Evolutionary conservation across 2,113 vertebrate genomes (phyloP), one percentile per base, ranked within the genome.

Genomic region (Chamaetylas fuelleborni): DNA sequence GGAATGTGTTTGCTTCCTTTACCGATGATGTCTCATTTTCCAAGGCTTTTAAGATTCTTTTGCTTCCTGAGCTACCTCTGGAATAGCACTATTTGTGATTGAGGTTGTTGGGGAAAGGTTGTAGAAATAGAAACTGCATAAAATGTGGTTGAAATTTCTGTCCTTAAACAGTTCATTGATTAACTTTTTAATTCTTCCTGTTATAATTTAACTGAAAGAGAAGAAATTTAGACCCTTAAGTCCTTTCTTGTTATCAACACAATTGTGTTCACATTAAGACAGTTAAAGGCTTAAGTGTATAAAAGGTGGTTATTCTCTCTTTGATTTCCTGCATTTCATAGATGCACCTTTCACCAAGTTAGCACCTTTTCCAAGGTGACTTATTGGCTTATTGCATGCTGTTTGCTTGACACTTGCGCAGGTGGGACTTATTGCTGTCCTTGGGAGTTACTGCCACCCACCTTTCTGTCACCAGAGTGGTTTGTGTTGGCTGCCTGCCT

Each of bases 381-480:
- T 51, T 51, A 19, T 1, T 62, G 53, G 11, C 33, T 47, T 11
- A 24, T 3, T 11, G 10, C 17, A 3, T 0, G 1, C 22, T 40
- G 2, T 82, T 61, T 64, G n/a, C 14, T 48, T 65, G 40, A 19
- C 4, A 3, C 14, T 26, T 40, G 10, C 66, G 73, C 45, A 40
- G 31, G 45, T 78, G 69, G 73, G 58, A 65, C 36, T 9, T 10
- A 0, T 2, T 34, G 29, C 36, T 88, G 56, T 29, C 19, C 22
- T 65, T 73, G 26, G 48, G 17, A 42, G 16, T 67, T 36, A 16
- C 6, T 71, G 4, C 23, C 28, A 4, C 22, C 86, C 3, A 2
- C 17, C 9, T 72, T 60, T 31, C n/a, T 70, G 54, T 24, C 19
- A 9, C 38, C 0, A 1, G 40, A 17, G 26, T 38, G 47, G 14